Conservation (phyloP, 2,797 vertebrate genomes). For the Podarcis lilfordi region DNA sequence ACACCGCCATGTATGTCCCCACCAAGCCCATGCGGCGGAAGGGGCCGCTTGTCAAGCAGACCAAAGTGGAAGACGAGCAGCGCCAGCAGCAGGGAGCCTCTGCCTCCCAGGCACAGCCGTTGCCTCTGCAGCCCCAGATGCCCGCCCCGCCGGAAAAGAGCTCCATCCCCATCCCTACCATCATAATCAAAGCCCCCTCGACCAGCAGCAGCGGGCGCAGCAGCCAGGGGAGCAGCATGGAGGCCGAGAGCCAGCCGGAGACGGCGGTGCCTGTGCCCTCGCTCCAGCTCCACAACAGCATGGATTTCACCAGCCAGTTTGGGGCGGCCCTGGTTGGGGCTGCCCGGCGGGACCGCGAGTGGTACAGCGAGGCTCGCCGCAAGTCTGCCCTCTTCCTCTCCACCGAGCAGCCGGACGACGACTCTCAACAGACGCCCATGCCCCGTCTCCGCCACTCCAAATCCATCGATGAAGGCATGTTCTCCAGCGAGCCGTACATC, state of each 20-base stretch:
- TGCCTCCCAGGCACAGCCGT: slow-evolving; percentile 63
- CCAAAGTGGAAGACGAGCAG: slow-evolving; percentile 86
- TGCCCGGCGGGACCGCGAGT: slow-evolving; percentile 72
- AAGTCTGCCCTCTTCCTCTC: slow-evolving; percentile 92
- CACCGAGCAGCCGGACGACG: slow-evolving; percentile 87
- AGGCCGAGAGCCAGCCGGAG: slow-evolving; percentile 82
- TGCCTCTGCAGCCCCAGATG: slow-evolving; percentile 61
- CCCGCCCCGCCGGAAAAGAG: slow-evolving; percentile 86
- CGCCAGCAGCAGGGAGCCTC: slow-evolving; percentile 51
- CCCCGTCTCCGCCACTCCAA: slow-evolving; percentile 90
- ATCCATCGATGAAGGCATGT: slow-evolving; percentile 94
- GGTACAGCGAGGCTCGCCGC: slow-evolving; percentile 88
- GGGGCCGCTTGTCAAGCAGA: slow-evolving; percentile 91
- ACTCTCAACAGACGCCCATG: slow-evolving; percentile 78
- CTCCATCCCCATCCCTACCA: slow-evolving; percentile 93
- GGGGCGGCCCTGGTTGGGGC: slow-evolving; percentile 84
- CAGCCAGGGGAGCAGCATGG: slow-evolving; percentile 94
- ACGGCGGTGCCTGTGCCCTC: slow-evolving; percentile 83
- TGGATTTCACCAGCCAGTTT: slow-evolving; percentile 90
- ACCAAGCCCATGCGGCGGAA: slow-evolving; percentile 83
- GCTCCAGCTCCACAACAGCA: slow-evolving; percentile 72
- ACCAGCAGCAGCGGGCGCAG: slow-evolving; percentile 95
- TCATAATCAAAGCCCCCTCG: slow-evolving; percentile 93
- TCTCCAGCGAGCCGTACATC: slow-evolving; percentile 88
- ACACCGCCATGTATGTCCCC: slow-evolving; percentile 77